Conservation (phyloP, 2,888 invertebrate species). For the Cistogaster globosa region DNA sequence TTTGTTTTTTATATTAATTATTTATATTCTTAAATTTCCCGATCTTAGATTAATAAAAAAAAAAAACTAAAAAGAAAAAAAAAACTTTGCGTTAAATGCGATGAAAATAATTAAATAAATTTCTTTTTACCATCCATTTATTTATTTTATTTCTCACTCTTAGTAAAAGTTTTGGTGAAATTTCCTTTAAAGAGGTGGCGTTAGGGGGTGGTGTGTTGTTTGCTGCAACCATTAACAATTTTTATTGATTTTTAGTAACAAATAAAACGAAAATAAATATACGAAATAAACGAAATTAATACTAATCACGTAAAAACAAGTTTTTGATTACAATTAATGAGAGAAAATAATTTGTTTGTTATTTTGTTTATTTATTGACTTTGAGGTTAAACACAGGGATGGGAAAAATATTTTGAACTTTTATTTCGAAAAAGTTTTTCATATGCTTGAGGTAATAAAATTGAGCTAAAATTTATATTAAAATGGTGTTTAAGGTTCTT, state of each 20-base stretch:
- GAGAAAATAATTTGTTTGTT: constrained; percentile 2
- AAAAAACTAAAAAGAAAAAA: neutral
- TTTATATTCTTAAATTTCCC: constrained; percentile 17
- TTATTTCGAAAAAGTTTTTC: neutral
- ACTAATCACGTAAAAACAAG: constrained; percentile 19
- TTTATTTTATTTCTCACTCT: neutral
- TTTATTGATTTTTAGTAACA: constrained; percentile 29
- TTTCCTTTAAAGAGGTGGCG: neutral
- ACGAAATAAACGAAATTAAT: neutral
- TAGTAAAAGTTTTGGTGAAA: neutral
- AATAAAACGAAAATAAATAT: neutral
- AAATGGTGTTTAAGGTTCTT: too few relatives aligned
- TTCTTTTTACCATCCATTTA: constrained; percentile 9
- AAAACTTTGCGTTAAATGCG: constrained; percentile 26
- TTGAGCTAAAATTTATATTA: too few relatives aligned
- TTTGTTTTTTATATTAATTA: neutral
- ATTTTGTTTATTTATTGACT: constrained; percentile 9
- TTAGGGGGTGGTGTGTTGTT: neutral
- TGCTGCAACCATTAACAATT: constrained; percentile 18
- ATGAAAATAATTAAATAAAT: constrained; percentile 52
- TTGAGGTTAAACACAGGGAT: neutral
- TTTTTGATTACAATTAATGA: constrained; percentile 33
- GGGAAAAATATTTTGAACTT: neutral
- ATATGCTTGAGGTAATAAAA: neutral
- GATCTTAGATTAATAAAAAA: neutral